Evolutionary conservation across 1,140 invertebrate genomes (phyloP).

Genomic region (Zaprionus lachaisei): DNA sequence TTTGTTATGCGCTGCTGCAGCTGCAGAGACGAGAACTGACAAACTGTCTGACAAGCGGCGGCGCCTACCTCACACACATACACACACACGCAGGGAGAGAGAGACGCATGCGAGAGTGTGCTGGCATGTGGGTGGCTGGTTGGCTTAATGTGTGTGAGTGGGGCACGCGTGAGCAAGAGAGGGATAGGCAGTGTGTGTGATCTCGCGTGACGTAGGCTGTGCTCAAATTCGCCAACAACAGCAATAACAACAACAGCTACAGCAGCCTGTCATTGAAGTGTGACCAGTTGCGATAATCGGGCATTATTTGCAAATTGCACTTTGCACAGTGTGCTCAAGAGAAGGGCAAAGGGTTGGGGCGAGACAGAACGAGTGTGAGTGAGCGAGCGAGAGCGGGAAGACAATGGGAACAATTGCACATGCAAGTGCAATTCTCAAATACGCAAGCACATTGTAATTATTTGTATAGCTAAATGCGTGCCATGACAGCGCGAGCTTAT

Average conservation of each 20-base stretch:
- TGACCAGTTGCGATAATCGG: conserved; percentile 52
- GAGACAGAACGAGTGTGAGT: background rate
- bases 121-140: conserved; percentile 19
- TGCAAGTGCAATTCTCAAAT: conserved; percentile 55
- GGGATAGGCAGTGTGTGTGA: background rate
- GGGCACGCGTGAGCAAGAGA: conserved; percentile 29
- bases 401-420: conserved; percentile 44
- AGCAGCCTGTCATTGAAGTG: conserved; percentile 30
- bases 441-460: conserved; percentile 26
- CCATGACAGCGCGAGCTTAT: conserved; percentile 13
- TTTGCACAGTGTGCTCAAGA: conserved; percentile 48
- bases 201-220: conserved; percentile 57
- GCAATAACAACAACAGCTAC: background rate
- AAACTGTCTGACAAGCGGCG: conserved; percentile 49
- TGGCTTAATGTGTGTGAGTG: conserved; percentile 16
- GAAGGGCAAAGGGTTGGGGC: background rate
- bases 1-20: background rate
- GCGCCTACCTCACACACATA: conserved; percentile 54
- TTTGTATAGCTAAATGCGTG: conserved; percentile 33
- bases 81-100: background rate
- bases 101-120: background rate
- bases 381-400: background rate
- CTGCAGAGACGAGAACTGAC: conserved; percentile 13
- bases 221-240: conserved; percentile 25
- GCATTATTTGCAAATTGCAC: conserved; percentile 65